These are phyloP conservation scores for Otus sunia DNA, from an alignment of 2,113 vertebrate species.

Conservation along the genomic window DNA sequence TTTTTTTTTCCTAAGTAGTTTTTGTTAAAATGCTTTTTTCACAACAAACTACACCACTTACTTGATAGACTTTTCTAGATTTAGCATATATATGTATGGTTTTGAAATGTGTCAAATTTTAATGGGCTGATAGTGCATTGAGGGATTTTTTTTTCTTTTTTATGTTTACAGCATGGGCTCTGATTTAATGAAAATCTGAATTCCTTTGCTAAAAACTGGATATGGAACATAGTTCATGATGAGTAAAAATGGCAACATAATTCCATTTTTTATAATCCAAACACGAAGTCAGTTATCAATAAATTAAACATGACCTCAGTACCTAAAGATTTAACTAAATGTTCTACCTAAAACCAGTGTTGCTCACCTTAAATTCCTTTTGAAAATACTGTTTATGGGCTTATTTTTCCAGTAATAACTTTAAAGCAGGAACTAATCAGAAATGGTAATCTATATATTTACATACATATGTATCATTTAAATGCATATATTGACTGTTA, in stretches of 20 bases:
- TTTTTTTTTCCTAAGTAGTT: background rate
- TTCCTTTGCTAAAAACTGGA: background rate
- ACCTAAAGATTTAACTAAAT: background rate
- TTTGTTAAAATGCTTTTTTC: background rate
- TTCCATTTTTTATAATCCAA: background rate
- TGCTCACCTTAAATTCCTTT: background rate
- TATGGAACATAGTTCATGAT: accelerated
- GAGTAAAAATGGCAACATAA: background rate
- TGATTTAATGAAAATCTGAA: background rate
- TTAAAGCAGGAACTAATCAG: background rate
- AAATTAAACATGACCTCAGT: background rate
- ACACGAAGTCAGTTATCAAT: background rate
- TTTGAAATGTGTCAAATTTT: background rate
- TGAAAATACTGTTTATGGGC: background rate
- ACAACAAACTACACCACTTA: background rate
- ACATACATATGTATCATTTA: background rate
- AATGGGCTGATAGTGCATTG: background rate
- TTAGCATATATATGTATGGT: background rate
- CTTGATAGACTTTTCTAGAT: background rate
- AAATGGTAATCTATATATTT: background rate
- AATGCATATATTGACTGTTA: background rate
- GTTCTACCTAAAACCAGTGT: background rate
- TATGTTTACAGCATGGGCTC: background rate
- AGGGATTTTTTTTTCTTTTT: background rate
- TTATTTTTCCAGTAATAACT: background rate